Evolutionary conservation across 2,888 invertebrate species (phyloP).

Genomic region (Oithona nana): DNA sequence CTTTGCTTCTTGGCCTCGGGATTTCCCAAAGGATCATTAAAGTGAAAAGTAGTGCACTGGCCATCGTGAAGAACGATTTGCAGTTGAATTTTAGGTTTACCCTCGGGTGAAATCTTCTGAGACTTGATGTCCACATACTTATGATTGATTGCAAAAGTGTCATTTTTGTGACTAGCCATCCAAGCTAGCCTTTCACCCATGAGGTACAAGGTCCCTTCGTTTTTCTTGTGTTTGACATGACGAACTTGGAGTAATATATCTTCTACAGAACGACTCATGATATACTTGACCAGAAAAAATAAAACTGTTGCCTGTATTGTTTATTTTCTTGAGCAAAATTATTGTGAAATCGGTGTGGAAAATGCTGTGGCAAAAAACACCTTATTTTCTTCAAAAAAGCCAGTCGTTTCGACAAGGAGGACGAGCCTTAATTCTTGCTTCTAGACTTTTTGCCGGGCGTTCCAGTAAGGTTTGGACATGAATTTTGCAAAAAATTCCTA

Average conservation of each 20-base stretch:
- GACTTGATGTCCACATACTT: slow-evolving; percentile 4
- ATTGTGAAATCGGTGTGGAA: not conserved
- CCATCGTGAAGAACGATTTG: slow-evolving; percentile 90
- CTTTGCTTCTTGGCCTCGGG: slow-evolving; percentile 65
- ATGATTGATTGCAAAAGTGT: not conserved
- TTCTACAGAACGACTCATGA: slow-evolving; percentile 72
- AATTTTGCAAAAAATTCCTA: no score
- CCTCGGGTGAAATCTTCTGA: slow-evolving; percentile 34
- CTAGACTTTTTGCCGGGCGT: no score
- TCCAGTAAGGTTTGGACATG: no score
- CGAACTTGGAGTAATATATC: slow-evolving; percentile 82
- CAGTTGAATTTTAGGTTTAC: slow-evolving; percentile 91
- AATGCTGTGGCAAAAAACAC: no score
- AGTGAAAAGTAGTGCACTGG: slow-evolving; percentile 88
- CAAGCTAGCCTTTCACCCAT: slow-evolving; percentile 90
- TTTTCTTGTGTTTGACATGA: slow-evolving; percentile 84
- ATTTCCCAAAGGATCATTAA: slow-evolving; percentile 55
- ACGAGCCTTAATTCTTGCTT: no score
- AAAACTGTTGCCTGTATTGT: no score
- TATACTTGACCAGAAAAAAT: slow-evolving; percentile 15
- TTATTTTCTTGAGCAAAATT: not conserved
- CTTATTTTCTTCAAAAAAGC: no score
- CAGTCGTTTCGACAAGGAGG: no score
- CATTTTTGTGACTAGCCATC: slow-evolving; percentile 42
- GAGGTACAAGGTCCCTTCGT: slow-evolving; percentile 81